These are phyloP conservation scores for Andrena haemorrhoa DNA, from an alignment of 2,888 invertebrate genomes.

Conservation along the genomic window DNA sequence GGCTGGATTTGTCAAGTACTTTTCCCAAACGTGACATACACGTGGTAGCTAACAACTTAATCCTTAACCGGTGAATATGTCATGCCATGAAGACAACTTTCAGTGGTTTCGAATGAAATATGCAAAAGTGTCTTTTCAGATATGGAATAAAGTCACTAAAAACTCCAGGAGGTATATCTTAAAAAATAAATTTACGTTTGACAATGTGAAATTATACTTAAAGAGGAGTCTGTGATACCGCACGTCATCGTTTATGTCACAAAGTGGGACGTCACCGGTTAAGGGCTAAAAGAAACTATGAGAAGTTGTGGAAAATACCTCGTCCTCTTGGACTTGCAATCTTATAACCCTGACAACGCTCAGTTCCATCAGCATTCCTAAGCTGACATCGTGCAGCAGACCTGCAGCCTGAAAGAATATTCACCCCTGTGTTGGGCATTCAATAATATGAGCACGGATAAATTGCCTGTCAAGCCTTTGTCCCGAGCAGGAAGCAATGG, in stretches of 20 bases:
- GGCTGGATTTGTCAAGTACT: no score
- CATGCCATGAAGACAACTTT: no score
- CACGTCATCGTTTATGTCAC: no score
- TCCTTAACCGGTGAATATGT: no score
- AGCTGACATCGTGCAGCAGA: conserved; percentile 81
- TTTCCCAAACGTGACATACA: no score
- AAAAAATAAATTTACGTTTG: not conserved
- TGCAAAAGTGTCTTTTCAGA: not conserved
- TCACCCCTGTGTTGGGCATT: not conserved
- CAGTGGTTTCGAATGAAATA: no score
- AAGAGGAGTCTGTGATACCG: no score
- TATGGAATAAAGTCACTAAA: not conserved
- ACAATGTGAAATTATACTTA: no score
- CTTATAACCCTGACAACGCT: conserved; percentile 86
- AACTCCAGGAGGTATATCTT: not conserved
- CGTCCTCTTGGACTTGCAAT: conserved; percentile 84
- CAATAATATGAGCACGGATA: not conserved
- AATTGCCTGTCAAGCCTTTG: not conserved
- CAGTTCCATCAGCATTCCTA: conserved; percentile 86
- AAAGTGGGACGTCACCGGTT: no score
- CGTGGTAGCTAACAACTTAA: no score
- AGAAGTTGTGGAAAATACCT: conserved; percentile 75
- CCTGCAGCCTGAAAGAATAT: conserved; percentile 76
- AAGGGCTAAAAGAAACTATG: no score
- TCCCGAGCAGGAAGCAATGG: not conserved